Percentiles rank a stretch among this genome's conserved stretches.
These are phyloP conservation scores for Rhinophrynus dorsalis DNA, from an alignment of 2,797 vertebrate species.

Conservation along the genomic window DNA sequence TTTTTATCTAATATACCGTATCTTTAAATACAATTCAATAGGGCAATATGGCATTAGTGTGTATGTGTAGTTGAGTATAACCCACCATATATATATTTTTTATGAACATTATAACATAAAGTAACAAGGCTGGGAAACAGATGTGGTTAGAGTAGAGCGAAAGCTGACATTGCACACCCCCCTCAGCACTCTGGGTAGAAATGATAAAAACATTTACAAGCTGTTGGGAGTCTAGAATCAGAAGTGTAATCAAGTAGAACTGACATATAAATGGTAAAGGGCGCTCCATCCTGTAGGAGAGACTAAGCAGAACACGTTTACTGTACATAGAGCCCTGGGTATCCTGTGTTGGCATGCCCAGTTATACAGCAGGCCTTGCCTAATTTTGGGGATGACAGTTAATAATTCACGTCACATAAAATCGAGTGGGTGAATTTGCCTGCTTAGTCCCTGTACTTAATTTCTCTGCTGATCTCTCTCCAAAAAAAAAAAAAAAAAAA, in stretches of 20 bases:
- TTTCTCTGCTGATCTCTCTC: slow-evolving; percentile 51
- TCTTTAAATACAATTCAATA: neutral
- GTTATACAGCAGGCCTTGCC: slow-evolving; percentile 51
- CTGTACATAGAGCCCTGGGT: slow-evolving; percentile 42
- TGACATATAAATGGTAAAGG: slow-evolving; percentile 63
- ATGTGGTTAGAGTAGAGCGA: slow-evolving; percentile 65
- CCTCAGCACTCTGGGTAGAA: slow-evolving; percentile 63
- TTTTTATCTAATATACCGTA: neutral
- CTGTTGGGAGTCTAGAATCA: slow-evolving; percentile 72
- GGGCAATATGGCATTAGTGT: neutral
- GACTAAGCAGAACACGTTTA: slow-evolving; percentile 70
- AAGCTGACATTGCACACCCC: slow-evolving; percentile 57
- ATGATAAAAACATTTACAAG: slow-evolving; percentile 78
- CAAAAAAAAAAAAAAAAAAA: too few species aligned
- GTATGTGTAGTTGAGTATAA: neutral
- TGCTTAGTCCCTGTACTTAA: slow-evolving; percentile 49
- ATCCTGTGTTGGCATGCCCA: slow-evolving; percentile 35
- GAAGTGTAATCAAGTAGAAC: slow-evolving; percentile 69
- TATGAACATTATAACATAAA: slow-evolving; percentile 61
- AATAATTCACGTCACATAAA: slow-evolving; percentile 57
- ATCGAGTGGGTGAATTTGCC: slow-evolving; percentile 48
- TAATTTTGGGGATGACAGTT: slow-evolving; percentile 50
- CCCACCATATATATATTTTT: slow-evolving; percentile 7
- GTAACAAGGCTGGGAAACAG: slow-evolving; percentile 75
- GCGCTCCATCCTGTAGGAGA: slow-evolving; percentile 65